Conservation (phyloP, 1,140 invertebrate genomes). For the Himalopsyche phryganea region DNA sequence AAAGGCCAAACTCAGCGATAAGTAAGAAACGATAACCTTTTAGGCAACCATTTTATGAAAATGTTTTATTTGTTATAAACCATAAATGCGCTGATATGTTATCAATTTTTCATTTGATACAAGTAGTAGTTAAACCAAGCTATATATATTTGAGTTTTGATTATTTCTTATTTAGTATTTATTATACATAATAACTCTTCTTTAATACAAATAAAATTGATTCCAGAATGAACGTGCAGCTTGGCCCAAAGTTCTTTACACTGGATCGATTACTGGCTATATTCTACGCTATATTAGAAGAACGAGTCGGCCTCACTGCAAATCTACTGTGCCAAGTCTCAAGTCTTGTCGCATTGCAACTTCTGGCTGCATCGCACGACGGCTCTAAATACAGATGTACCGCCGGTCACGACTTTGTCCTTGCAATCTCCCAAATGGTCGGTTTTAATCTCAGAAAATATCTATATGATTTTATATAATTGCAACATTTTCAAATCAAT, state of each 20-base stretch:
- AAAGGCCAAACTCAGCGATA: conserved; percentile 54
- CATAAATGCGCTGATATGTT: too few relatives aligned
- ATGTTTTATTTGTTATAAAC: too few relatives aligned
- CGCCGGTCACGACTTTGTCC: conserved; percentile 67
- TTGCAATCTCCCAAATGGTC: conserved; percentile 65
- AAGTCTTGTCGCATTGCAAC: conserved; percentile 68
- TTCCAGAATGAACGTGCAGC: conserved; percentile 53
- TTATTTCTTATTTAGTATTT: too few relatives aligned
- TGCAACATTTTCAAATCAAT: not conserved
- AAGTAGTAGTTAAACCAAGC: too few relatives aligned
- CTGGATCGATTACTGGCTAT: conserved; percentile 84
- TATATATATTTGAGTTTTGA: too few relatives aligned
- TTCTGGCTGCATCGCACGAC: conserved; percentile 62
- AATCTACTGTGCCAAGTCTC: conserved; percentile 76
- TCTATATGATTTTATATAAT: conserved; percentile 65
- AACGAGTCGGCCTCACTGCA: conserved; percentile 78
- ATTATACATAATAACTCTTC: too few relatives aligned
- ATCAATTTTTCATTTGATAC: too few relatives aligned
- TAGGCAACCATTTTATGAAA: not conserved
- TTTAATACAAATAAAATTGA: too few relatives aligned
- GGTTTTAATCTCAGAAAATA: conserved; percentile 72
- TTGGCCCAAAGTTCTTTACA: conserved; percentile 78
- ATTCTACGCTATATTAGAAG: conserved; percentile 86
- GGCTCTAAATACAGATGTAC: conserved; percentile 72
- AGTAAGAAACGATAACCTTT: conserved; percentile 36